These are phyloP conservation scores for Scaptomyza caliginosa DNA, from an alignment of 2,888 invertebrate species.

Conservation along the genomic window DNA sequence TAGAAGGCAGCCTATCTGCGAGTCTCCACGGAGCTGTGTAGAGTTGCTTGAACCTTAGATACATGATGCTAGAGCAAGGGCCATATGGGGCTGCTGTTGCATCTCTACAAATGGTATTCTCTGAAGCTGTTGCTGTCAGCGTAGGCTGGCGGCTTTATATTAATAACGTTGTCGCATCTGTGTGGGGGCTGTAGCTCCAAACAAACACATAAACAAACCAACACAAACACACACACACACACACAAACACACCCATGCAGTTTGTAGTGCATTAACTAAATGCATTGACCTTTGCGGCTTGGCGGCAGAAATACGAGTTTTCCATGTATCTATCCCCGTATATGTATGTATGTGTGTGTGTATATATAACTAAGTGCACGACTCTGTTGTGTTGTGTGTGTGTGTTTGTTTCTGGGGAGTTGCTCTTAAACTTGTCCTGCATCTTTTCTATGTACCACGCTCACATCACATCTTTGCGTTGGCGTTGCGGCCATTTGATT, in stretches of 20 bases:
- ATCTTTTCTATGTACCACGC: conserved; percentile 65
- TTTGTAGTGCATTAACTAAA: conserved; percentile 72
- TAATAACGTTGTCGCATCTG: conserved; percentile 59
- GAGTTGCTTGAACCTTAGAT: conserved; percentile 61
- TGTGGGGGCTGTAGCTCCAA: conserved; percentile 69
- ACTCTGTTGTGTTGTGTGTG: conserved; percentile 26
- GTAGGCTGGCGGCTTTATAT: conserved; percentile 48
- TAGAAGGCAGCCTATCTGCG: conserved; percentile 38
- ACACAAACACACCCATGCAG: conserved; percentile 33
- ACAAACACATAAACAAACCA: conserved; percentile 11
- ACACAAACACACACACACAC: conserved; percentile 24
- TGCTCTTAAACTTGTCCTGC: conserved; percentile 77
- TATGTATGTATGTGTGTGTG: conserved; percentile 26
- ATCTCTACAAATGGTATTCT: conserved; percentile 2
- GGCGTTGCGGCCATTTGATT: conserved; percentile 71
- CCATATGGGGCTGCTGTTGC: conserved; percentile 16
- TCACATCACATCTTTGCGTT: conserved; percentile 43
- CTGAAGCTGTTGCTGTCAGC: conserved; percentile 20
- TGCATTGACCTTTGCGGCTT: conserved; percentile 73
- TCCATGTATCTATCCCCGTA: conserved; percentile 71
- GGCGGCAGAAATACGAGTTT: conserved; percentile 76
- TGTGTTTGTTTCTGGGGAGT: conserved; percentile 56
- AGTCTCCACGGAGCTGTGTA: conserved; percentile 51
- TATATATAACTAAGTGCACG: conserved; percentile 56
- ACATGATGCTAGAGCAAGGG: conserved; percentile 38